Evolutionary conservation across 2,888 invertebrate species (phyloP).

Genomic region (Scaeva pyrastri): DNA sequence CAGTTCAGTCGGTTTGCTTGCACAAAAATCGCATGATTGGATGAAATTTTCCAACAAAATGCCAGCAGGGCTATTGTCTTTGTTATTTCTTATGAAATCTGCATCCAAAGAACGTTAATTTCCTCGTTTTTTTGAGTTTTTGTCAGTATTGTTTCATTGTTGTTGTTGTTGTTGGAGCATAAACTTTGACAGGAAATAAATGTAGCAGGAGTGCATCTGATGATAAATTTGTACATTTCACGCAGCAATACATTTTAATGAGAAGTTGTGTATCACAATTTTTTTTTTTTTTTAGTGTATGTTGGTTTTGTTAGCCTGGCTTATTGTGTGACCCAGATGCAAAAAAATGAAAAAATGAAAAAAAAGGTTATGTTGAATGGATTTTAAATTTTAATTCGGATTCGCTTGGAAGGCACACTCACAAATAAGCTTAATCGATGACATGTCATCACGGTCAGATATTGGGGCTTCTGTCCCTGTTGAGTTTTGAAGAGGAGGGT

Average conservation of each 20-base stretch:
- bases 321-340: slow-evolving; percentile 53
- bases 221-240: slow-evolving; percentile 72
- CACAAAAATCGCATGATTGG: slow-evolving; percentile 69
- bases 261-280: slow-evolving; percentile 32
- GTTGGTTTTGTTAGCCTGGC: slow-evolving; percentile 23
- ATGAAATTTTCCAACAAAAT: slow-evolving; percentile 57
- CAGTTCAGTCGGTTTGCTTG: slow-evolving; percentile 28
- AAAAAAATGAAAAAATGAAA: slow-evolving; percentile 1
- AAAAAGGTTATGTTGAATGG: slow-evolving; percentile 42
- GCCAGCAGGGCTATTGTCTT: slow-evolving; percentile 55
- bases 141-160: slow-evolving; percentile 11
- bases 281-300: neutral
- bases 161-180: slow-evolving; percentile 39
- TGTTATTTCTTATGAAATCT: slow-evolving; percentile 68
- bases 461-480: neutral
- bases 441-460: slow-evolving; percentile 66
- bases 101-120: slow-evolving; percentile 61
- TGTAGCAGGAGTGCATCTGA: slow-evolving; percentile 49
- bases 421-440: slow-evolving; percentile 64
- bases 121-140: slow-evolving; percentile 12
- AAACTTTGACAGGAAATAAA: slow-evolving; percentile 59
- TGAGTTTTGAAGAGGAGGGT: neutral
- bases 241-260: slow-evolving; percentile 59
- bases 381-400: slow-evolving; percentile 64
- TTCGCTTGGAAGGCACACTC: slow-evolving; percentile 38